phyloP scores from a whole-genome alignment of 2,797 vertebrate genomes.

The Gallinago nigripennis region DNA sequence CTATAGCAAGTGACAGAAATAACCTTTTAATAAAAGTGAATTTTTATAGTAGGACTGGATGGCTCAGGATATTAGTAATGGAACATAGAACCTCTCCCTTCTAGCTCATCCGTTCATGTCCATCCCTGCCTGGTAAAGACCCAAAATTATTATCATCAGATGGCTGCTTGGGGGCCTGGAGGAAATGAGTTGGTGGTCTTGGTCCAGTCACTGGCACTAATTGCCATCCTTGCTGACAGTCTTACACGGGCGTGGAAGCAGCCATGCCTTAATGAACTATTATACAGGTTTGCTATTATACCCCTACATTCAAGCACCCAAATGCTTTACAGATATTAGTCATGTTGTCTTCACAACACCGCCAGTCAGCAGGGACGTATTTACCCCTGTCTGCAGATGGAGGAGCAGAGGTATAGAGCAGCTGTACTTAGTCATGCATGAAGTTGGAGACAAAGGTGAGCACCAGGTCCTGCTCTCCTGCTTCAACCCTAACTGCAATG shows the following conservation, averaged over 20 bases:
- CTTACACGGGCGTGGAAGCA: background rate
- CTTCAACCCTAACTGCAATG: background rate
- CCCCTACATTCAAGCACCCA: background rate
- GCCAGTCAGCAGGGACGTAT: background rate
- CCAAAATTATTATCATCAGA: constrained; percentile 65
- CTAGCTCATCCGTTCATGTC: constrained; percentile 61
- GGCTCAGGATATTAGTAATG: constrained; percentile 67
- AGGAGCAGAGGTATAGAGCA: constrained; percentile 4
- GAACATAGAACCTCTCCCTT: constrained; percentile 64
- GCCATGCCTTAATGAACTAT: constrained; percentile 32
- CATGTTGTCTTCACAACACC: background rate
- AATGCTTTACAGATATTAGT: constrained; percentile 15
- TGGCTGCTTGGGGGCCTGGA: constrained; percentile 57
- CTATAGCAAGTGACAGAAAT: constrained; percentile 69
- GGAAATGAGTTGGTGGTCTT: constrained; percentile 62
- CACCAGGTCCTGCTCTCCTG: background rate
- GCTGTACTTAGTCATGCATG: background rate
- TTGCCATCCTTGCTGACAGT: constrained; percentile 41
- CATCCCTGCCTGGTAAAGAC: constrained; percentile 44
- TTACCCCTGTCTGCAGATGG: background rate
- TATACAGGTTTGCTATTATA: constrained; percentile 26
- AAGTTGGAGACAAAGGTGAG: constrained; percentile 16
- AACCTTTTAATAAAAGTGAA: constrained; percentile 71
- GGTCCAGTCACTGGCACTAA: constrained; percentile 63
- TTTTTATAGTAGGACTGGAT: constrained; percentile 70